A percentile compares a stretch with the other conserved stretches of the same genome.
phyloP scores from a whole-genome alignment of 2,113 vertebrate genomes.

The Bufo gargarizans region DNA sequence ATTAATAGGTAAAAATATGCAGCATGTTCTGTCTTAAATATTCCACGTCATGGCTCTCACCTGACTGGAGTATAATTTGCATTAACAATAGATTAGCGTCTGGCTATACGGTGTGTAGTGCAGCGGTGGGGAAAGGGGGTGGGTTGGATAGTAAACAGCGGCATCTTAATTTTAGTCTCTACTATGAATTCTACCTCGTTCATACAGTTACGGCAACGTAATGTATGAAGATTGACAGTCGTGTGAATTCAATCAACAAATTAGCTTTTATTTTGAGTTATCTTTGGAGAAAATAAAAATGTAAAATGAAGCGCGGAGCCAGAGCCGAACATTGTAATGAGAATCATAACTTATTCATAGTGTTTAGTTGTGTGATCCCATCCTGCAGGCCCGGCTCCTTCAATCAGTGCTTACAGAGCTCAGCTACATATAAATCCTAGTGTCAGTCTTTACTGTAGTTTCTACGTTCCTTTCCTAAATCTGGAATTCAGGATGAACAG shows the following conservation, averaged over 20 bases:
- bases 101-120: background rate
- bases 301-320: background rate
- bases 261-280: background rate
- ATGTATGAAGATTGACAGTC: background rate
- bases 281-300: conserved; percentile 15
- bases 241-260: conserved; percentile 18
- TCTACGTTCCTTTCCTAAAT: no score
- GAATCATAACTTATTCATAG: background rate
- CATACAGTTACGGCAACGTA: background rate
- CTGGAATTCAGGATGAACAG: no score
- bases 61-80: background rate
- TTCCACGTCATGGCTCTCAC: background rate
- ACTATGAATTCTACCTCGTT: background rate
- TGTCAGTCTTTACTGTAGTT: no score
- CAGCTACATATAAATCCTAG: background rate
- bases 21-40: background rate
- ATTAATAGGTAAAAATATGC: no score
- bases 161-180: background rate
- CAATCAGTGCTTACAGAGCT: no score
- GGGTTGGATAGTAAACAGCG: background rate
- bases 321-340: background rate
- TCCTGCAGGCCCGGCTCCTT: background rate
- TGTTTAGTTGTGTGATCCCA: background rate
- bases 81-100: background rate
- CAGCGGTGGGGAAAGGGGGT: background rate